These are phyloP conservation scores for Pachyuromys duprasi DNA, from an alignment of 2,797 vertebrate genomes.

Conservation along the genomic window DNA sequence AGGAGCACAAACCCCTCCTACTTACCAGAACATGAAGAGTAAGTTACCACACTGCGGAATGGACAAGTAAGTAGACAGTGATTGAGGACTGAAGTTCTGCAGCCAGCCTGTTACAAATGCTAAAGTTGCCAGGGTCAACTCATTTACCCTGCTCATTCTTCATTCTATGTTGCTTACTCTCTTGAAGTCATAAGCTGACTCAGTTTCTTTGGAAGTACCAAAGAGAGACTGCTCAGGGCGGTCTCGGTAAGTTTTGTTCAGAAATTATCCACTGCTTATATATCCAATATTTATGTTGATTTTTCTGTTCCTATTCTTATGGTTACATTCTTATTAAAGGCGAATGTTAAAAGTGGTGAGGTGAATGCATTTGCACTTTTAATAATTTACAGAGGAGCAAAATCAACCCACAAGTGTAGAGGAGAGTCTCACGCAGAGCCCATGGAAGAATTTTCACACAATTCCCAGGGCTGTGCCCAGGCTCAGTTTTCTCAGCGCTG, in stretches of 20 bases:
- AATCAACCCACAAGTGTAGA: neutral
- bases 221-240: neutral
- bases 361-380: neutral
- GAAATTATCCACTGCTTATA: neutral
- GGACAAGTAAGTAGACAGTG: neutral
- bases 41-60: neutral
- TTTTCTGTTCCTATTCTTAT: neutral
- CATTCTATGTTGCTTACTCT: neutral
- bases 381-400: conserved; percentile 9
- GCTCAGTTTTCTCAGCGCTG: neutral
- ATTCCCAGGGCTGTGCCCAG: neutral
- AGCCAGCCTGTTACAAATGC: neutral
- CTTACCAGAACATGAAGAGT: neutral
- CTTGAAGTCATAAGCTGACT: neutral
- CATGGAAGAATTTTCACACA: neutral
- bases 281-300: neutral
- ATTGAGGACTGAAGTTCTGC: neutral
- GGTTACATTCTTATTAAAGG: conserved; percentile 14
- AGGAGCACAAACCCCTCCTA: neutral
- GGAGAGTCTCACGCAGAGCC: neutral
- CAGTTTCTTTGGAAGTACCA: neutral
- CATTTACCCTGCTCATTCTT: neutral
- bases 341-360: neutral
- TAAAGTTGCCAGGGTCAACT: neutral
- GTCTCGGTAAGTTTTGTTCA: neutral